These are phyloP conservation scores for Eupeodes corollae DNA, from an alignment of 1,140 invertebrate species.

Conservation along the genomic window DNA sequence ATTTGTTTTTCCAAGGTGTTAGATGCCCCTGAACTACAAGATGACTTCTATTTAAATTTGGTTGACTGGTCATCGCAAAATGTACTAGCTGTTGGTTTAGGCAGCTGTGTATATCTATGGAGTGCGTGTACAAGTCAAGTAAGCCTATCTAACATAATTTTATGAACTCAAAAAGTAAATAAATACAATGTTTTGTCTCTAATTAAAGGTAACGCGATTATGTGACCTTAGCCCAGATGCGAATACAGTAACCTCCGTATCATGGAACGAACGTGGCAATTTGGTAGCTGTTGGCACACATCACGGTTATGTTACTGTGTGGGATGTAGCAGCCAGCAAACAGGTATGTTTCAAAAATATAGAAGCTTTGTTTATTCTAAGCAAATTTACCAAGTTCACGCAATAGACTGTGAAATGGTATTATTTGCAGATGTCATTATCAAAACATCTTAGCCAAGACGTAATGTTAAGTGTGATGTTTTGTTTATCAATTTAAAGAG, in stretches of 20 bases:
- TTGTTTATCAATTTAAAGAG: no score
- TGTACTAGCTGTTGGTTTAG: slow-evolving; percentile 95
- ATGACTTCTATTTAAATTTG: slow-evolving; percentile 98
- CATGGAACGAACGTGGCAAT: slow-evolving; percentile 96
- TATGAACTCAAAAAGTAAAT: neutral
- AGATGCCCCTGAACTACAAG: slow-evolving; percentile 96
- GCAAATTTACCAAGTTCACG: neutral
- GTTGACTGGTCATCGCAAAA: slow-evolving; percentile 99
- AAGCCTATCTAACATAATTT: slow-evolving; percentile 4
- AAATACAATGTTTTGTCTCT: neutral
- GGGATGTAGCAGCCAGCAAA: slow-evolving; percentile 94
- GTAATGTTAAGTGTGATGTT: no score
- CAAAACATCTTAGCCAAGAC: no score
- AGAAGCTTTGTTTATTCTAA: neutral
- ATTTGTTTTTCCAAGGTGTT: slow-evolving; percentile 48
- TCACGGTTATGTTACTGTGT: slow-evolving; percentile 92
- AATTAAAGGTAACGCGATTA: slow-evolving; percentile 68
- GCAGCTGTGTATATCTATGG: slow-evolving; percentile 98
- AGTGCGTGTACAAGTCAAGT: slow-evolving; percentile 97
- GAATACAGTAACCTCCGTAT: slow-evolving; percentile 95
- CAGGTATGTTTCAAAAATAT: slow-evolving; percentile 45
- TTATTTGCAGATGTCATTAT: no score
- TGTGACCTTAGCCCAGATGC: slow-evolving; percentile 89
- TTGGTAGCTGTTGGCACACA: slow-evolving; percentile 96
- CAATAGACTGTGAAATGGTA: no score